Percentiles rank a stretch among this genome's conserved stretches.
These are phyloP conservation scores for Patella pellucida DNA, from an alignment of 2,888 invertebrate genomes.

Conservation along the genomic window DNA sequence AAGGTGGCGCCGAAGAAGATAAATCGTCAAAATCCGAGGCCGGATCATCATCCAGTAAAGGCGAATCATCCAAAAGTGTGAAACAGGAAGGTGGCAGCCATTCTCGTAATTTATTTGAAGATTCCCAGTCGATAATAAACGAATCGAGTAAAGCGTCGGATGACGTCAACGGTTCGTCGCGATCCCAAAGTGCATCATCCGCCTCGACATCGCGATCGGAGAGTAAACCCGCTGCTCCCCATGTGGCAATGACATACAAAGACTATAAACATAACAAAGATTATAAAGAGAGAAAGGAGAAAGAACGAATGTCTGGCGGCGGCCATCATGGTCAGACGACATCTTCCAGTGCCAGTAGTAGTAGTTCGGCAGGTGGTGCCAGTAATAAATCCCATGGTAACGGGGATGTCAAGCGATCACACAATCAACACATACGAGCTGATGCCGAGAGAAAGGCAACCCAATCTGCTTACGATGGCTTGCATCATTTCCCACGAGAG, in stretches of 20 bases:
- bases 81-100: not conserved
- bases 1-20: conserved; percentile 21
- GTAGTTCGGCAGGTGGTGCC: conserved; percentile 13
- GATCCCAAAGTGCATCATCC: not conserved
- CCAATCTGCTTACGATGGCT: conserved; percentile 13
- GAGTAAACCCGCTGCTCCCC: conserved; percentile 9
- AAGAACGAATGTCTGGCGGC: conserved; percentile 2
- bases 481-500: conserved; percentile 13
- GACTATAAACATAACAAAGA: conserved; percentile 30
- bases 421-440: conserved; percentile 19
- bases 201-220: not conserved
- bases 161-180: not conserved
- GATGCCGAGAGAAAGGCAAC: conserved; percentile 27
- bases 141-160: not conserved
- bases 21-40: not conserved
- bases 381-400: conserved; percentile 20
- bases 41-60: not conserved
- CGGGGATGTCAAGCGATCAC: conserved; percentile 21
- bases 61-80: conserved; percentile 17
- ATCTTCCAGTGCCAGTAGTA: conserved; percentile 23
- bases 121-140: conserved; percentile 10
- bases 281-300: conserved; percentile 19
- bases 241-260: conserved; percentile 21
- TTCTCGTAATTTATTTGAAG: not conserved
- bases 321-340: conserved; percentile 16